Conservation (phyloP, 2,888 invertebrate genomes). For the Macaria liturata region DNA sequence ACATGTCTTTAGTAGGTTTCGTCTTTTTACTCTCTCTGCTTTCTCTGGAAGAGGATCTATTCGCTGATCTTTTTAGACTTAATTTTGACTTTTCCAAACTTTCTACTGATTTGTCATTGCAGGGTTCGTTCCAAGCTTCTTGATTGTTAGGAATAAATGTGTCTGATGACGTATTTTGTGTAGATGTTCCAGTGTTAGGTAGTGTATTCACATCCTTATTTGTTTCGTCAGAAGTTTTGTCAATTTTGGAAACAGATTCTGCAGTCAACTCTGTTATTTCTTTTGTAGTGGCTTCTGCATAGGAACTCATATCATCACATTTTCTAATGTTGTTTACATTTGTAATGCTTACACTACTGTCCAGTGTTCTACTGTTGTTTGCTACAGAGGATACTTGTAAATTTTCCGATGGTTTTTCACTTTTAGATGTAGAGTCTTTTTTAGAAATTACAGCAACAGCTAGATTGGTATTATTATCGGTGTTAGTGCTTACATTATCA, state of each 20-base stretch:
- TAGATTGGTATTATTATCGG: no score
- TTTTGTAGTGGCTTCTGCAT: neutral
- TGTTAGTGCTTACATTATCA: conserved; percentile 5
- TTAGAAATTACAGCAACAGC: no score
- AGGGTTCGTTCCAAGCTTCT: conserved; percentile 50
- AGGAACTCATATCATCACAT: no score
- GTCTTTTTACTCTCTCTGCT: neutral
- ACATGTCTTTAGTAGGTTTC: conserved; percentile 25
- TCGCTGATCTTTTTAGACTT: conserved; percentile 19
- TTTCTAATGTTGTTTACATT: no score
- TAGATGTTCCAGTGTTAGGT: conserved; percentile 10
- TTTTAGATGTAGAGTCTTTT: no score
- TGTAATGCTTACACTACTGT: no score
- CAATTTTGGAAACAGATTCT: conserved; percentile 1
- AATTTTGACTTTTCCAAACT: conserved; percentile 14
- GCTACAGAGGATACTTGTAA: no score
- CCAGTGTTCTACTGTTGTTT: no score
- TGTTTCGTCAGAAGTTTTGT: conserved; percentile 2
- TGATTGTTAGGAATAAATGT: conserved; percentile 69
- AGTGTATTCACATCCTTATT: conserved; percentile 16
- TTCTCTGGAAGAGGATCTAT: conserved; percentile 27
- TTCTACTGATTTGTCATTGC: conserved; percentile 23
- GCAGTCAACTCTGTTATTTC: conserved; percentile 7
- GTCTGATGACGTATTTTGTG: conserved; percentile 50
- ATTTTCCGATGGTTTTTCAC: no score